phyloP scores from a whole-genome alignment of 2,113 vertebrate genomes.

The Diadophis punctatus region DNA sequence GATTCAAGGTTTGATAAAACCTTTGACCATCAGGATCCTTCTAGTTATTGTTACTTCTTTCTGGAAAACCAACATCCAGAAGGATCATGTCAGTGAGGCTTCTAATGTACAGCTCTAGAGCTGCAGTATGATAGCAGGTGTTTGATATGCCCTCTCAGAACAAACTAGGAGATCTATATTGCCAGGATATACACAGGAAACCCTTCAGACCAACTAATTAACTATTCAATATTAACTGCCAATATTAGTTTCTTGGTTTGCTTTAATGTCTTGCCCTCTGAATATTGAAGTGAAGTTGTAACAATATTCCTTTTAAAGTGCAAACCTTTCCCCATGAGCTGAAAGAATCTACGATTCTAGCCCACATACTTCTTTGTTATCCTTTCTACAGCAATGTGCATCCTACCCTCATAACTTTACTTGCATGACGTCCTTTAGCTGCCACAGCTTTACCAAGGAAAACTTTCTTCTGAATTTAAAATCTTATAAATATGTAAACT shows the following conservation, averaged over 20 bases:
- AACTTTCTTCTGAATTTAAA: neutral
- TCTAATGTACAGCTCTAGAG: no score
- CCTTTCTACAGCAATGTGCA: neutral
- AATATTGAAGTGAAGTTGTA: neutral
- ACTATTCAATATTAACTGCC: neutral
- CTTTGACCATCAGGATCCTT: neutral
- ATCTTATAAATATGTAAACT: neutral
- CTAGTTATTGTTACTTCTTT: neutral
- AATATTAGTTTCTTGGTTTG: neutral
- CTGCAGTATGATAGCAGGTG: no score
- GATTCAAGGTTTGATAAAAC: neutral
- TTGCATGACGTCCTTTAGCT: neutral
- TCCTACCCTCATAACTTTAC: neutral
- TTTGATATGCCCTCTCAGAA: no score
- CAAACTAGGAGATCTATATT: no score
- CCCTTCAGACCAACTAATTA: neutral
- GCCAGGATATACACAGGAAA: neutral
- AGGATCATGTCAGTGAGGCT: neutral
- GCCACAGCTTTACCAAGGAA: neutral
- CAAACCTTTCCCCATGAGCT: neutral
- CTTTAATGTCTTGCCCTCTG: neutral
- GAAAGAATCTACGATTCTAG: neutral
- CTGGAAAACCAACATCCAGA: neutral
- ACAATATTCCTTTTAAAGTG: neutral
- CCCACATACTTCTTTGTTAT: neutral